Base-by-base conservation (phyloP, 2,888 invertebrate species). In the Pyrrhosoma nymphula region DNA sequence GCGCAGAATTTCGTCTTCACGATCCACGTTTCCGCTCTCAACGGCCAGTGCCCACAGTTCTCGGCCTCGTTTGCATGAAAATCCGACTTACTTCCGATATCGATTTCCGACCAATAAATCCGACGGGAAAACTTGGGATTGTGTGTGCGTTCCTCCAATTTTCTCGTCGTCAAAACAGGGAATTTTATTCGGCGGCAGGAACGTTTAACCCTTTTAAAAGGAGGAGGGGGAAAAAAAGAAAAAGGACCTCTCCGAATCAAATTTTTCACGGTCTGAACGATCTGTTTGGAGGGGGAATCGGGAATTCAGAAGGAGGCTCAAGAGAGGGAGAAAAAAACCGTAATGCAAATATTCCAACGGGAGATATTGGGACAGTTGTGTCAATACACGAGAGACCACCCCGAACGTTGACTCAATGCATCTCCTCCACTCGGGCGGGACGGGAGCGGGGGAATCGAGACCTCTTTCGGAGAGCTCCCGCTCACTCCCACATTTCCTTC, bases 381-480 rank as follows among this genome's bases (percentile, higher is more conserved):
- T 69, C 69, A 69, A 69, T 69, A 69, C 69, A n/a, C n/a, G 69
- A 47, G 47, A 47, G 47, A 69, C 69, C 69, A 69, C 69, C 69
- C 69, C 69, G 23, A 69, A n/a, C 26, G 69, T 69, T 69, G 69
- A 69, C 69, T 69, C 69, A 69, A 69, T 69, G 69, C 69, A 69
- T 69, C n/a, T 20, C n/a, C 47, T n/a, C n/a, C 69, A 69, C 69
- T 69, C 69, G 4, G 69, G 47, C 47, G 4, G 23, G 69, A 3
- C 4, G n/a, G 69, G 26, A 69, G 69, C 1, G 6, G n/a, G 47
- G 69, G 69, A 69, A 69, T 23, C 10, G 69, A 69, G 69, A n/a
- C 69, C 69, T n/a, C 69, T 47, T 47, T 69, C 26, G 69, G 69
- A 26, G n/a, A 26, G 26, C n/a, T 12, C 69, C 69, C 1, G 26